phyloP scores from a whole-genome alignment of 2,888 invertebrate species.

The Sinelater perroti region DNA sequence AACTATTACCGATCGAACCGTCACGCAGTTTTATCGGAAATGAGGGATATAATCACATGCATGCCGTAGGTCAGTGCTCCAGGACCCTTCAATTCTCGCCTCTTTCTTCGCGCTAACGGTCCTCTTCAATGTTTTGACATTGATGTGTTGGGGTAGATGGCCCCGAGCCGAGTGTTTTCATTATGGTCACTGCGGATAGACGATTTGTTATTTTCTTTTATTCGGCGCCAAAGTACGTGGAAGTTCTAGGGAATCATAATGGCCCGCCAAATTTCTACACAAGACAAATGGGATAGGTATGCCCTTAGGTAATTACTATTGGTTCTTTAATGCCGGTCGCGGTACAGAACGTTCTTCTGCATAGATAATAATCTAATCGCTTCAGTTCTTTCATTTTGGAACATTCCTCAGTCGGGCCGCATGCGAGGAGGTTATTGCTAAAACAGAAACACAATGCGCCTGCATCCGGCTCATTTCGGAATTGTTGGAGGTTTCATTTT shows the following conservation, averaged over 20 bases:
- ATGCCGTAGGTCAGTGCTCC: slow-evolving; percentile 42
- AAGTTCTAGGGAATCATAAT: slow-evolving; percentile 18
- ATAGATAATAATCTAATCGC: not conserved
- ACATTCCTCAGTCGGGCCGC: too few species aligned
- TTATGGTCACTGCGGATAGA: slow-evolving; percentile 19
- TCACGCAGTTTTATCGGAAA: slow-evolving; percentile 37
- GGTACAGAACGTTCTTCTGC: not conserved
- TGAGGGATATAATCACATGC: slow-evolving; percentile 33
- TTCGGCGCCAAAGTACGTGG: slow-evolving; percentile 8
- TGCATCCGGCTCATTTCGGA: too few species aligned
- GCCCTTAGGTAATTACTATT: slow-evolving; percentile 20
- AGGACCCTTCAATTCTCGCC: slow-evolving; percentile 30
- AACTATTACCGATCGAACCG: slow-evolving; percentile 36
- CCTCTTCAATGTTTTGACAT: slow-evolving; percentile 37
- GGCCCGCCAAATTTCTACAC: slow-evolving; percentile 21
- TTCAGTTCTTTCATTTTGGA: too few species aligned
- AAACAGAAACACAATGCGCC: too few species aligned
- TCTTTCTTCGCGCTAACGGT: slow-evolving; percentile 34
- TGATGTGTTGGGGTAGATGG: slow-evolving; percentile 37
- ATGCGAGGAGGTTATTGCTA: too few species aligned
- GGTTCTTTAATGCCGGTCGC: not conserved
- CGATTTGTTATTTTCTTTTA: slow-evolving; percentile 23
- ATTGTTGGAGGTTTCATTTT: too few species aligned
- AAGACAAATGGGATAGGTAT: slow-evolving; percentile 19
- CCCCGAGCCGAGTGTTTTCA: slow-evolving; percentile 22